Evolutionary conservation across 2,797 vertebrate species (phyloP), one percentile per base, ranked within the genome.

Genomic region (Zenarchopterus dispar): DNA sequence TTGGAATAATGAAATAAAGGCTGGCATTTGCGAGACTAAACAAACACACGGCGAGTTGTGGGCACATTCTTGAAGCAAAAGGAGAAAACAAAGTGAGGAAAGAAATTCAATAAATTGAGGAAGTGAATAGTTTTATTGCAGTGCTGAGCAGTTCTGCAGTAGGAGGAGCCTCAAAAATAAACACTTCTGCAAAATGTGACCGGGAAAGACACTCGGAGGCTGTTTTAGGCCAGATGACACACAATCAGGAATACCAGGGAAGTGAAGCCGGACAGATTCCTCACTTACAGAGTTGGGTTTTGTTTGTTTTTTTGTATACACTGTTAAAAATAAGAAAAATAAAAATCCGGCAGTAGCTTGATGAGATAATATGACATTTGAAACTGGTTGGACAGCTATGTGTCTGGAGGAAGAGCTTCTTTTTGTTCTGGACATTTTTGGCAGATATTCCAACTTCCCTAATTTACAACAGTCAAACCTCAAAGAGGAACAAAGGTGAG

Each of bases 81-180:
- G 56, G 49, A 36, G 61, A 62, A 39, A 58, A 59, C 31, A 69
- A 65, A 63, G 21, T 19, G 70, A 83, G 36, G 7, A 15, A 84
- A 82, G 71, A 82, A 82, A 81, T 75, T 84, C 72, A 81, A 79
- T 77, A 82, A 78, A 73, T 56, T 67, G 59, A 81, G 77, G 74
- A 77, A 84, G 73, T 54, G 77, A 78, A 86, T 77, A 83, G 73
- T 79, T 82, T 78, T 75, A 85, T 73, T 84, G 77, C 63, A 61
- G 74, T 26, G 65, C 36, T 66, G 48, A 70, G 66, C 67, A 78
- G 75, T 77, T 74, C 41, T 66, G 52, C 42, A 56, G 55, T 6
- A 23, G 58, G 26, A 56, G 51, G 58, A 60, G 21, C 24, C 41
- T 23, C 1, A 28, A 48, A 46, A 54, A 54, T n/a, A 24, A 65